A percentile compares a stretch with the other conserved stretches of the same genome.
These are phyloP conservation scores for Andrena praecox DNA, from an alignment of 2,888 invertebrate species.

Conservation along the genomic window DNA sequence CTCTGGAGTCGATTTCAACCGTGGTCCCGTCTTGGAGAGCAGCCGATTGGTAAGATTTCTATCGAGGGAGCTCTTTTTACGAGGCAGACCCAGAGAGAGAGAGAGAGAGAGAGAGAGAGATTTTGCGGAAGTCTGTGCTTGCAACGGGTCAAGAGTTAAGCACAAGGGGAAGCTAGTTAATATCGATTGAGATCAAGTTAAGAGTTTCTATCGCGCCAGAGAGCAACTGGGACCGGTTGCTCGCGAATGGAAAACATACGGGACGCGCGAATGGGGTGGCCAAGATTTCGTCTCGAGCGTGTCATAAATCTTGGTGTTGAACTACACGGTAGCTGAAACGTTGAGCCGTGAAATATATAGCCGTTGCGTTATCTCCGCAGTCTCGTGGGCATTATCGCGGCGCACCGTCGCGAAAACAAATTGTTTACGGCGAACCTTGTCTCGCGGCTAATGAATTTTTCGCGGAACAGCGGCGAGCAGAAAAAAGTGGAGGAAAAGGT, in stretches of 20 bases:
- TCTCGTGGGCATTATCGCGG: neutral
- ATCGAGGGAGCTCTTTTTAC: neutral
- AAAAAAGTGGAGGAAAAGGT: no score
- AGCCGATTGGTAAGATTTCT: neutral
- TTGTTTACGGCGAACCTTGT: slow-evolving; percentile 17
- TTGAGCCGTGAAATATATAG: slow-evolving; percentile 11
- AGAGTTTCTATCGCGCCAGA: slow-evolving; percentile 14
- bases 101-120: neutral
- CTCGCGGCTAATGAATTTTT: neutral
- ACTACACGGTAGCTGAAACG: slow-evolving; percentile 5
- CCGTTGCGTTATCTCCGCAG: slow-evolving; percentile 6
- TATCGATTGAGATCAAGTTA: slow-evolving; percentile 33
- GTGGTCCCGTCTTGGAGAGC: neutral
- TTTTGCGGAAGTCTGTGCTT: slow-evolving; percentile 38
- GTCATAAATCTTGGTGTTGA: slow-evolving; percentile 43
- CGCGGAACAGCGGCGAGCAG: neutral
- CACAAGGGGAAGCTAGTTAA: slow-evolving; percentile 22
- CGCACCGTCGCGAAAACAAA: slow-evolving; percentile 16
- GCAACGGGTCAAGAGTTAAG: slow-evolving; percentile 13
- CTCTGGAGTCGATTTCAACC: neutral
- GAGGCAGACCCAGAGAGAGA: neutral
- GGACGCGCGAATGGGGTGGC: neutral
- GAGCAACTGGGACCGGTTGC: neutral
- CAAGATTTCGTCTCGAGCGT: slow-evolving; percentile 14
- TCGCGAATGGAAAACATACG: neutral